Evolutionary conservation across 1,140 invertebrate species (phyloP).

Genomic region (Saccostrea cuccullata): DNA sequence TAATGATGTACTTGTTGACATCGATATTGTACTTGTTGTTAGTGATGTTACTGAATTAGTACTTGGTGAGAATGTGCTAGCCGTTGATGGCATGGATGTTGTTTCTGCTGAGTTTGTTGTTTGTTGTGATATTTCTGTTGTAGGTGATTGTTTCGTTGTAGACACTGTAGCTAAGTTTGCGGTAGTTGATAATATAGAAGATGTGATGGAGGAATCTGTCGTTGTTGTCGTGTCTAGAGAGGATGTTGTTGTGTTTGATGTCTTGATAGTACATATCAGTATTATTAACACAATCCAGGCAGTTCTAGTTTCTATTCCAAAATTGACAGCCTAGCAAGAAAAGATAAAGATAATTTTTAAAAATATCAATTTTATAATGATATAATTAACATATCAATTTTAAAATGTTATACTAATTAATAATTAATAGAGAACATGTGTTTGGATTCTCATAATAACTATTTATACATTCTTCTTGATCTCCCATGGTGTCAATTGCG

Average conservation of each 20-base stretch:
- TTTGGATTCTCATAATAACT: too few relatives aligned
- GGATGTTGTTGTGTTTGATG: neutral
- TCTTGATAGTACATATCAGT: neutral
- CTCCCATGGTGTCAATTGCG: too few relatives aligned
- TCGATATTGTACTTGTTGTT: neutral
- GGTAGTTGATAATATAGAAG: neutral
- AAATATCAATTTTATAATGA: too few relatives aligned
- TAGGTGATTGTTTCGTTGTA: neutral
- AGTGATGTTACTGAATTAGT: neutral
- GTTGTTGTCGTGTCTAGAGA: neutral
- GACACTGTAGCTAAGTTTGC: neutral
- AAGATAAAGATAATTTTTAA: neutral
- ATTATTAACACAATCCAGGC: neutral
- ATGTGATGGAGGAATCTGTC: neutral
- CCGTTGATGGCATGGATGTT: neutral
- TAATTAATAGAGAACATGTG: too few relatives aligned
- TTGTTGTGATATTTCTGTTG: too few relatives aligned
- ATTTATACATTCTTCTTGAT: too few relatives aligned
- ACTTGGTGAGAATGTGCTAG: neutral
- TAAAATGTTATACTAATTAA: too few relatives aligned
- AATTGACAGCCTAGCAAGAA: neutral
- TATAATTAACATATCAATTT: too few relatives aligned
- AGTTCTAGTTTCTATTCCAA: neutral
- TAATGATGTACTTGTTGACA: neutral
- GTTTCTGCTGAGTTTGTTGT: neutral